Percentiles rank a stretch among this genome's conserved stretches.
phyloP scores from a whole-genome alignment of 2,888 invertebrate species.

The Agapostemon virescens region DNA sequence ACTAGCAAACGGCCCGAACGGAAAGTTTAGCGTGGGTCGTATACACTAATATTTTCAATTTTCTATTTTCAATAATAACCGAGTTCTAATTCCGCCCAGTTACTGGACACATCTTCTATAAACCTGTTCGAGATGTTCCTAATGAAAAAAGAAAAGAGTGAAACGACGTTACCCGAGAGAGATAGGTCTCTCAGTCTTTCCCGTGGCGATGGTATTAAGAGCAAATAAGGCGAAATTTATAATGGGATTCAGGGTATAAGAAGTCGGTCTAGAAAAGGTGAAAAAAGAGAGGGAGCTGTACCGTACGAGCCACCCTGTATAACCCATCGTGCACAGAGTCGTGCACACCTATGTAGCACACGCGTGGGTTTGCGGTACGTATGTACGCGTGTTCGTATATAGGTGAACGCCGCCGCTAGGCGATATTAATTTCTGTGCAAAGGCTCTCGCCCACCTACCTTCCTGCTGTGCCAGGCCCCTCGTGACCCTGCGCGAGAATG shows the following conservation, averaged over 20 bases:
- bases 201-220: not conserved
- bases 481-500: conserved; percentile 62
- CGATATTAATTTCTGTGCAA: conserved; percentile 77
- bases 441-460: conserved; percentile 67
- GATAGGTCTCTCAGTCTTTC: not conserved
- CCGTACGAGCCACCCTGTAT: conserved; percentile 34
- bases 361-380: conserved; percentile 22
- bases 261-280: not conserved
- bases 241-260: not conserved
- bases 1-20: no score
- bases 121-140: not conserved
- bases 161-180: not conserved
- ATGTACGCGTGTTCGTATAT: conserved; percentile 32
- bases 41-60: no score
- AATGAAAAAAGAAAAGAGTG: not conserved
- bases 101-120: not conserved
- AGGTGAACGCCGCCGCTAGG: conserved; percentile 69
- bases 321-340: conserved; percentile 16
- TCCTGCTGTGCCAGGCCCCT: conserved; percentile 58
- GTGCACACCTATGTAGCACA: conserved; percentile 36
- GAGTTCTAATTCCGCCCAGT: not conserved
- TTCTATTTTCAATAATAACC: no score
- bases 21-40: no score
- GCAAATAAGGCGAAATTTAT: conserved; percentile 2
- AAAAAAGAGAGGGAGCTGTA: not conserved